Percentiles rank a stretch among this genome's conserved stretches.
Conservation (phyloP, 2,888 invertebrate species). For the Acrobasis repandana region DNA sequence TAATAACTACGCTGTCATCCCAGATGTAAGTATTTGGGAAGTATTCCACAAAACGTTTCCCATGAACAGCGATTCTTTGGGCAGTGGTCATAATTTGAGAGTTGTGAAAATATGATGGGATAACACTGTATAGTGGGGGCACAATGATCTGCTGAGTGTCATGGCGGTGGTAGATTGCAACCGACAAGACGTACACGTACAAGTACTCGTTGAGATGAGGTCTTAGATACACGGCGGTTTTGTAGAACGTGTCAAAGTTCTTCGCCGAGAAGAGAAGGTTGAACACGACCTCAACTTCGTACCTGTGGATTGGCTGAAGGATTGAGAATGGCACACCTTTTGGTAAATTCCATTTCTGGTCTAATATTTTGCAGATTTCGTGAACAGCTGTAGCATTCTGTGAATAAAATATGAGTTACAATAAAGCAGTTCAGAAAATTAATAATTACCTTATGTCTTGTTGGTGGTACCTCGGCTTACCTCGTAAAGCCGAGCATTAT, state of each 20-base stretch:
- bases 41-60: conserved; percentile 51
- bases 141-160: conserved; percentile 86
- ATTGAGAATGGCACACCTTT: conserved; percentile 83
- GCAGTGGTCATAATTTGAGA: conserved; percentile 86
- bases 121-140: conserved; percentile 88
- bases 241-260: conserved; percentile 87
- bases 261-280: conserved; percentile 87
- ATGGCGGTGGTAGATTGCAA: conserved; percentile 84
- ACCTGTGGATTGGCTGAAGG: conserved; percentile 79
- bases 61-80: conserved; percentile 81
- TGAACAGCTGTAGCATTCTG: conserved; percentile 81
- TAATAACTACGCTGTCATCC: conserved; percentile 80
- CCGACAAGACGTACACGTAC: conserved; percentile 85
- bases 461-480: conserved; percentile 50
- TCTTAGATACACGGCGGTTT: conserved; percentile 87
- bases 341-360: conserved; percentile 79
- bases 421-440: not conserved
- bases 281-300: conserved; percentile 85
- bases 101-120: conserved; percentile 88
- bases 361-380: conserved; percentile 79
- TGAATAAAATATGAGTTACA: conserved; percentile 14
- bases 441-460: not conserved
- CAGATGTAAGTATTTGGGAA: conserved; percentile 58
- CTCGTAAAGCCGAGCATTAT: conserved; percentile 73
- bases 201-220: conserved; percentile 86